Evolutionary conservation across 2,113 vertebrate species (phyloP).

Genomic region (Pangasianodon gigas): DNA sequence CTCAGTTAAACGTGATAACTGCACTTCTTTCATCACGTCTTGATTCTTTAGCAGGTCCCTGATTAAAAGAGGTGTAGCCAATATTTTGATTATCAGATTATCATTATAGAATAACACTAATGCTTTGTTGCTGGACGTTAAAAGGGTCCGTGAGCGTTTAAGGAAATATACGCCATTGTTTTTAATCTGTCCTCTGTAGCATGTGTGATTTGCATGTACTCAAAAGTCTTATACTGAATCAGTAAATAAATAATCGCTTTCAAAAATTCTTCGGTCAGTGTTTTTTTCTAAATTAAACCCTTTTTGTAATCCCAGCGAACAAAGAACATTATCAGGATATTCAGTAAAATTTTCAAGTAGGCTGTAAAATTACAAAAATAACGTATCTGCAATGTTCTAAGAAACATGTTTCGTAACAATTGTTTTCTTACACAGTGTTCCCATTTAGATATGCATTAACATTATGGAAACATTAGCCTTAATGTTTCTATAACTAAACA

Average conservation of each 20-base stretch:
- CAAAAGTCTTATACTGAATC: neutral
- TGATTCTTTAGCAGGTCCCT: neutral
- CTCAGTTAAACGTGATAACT: slow-evolving; percentile 14
- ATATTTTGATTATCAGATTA: neutral
- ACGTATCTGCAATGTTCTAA: neutral
- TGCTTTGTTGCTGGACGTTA: neutral
- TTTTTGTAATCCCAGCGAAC: neutral
- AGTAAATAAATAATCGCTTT: neutral
- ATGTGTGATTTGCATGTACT: neutral
- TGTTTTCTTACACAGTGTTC: neutral
- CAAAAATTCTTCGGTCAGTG: neutral
- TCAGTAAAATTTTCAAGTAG: neutral
- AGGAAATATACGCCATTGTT: neutral
- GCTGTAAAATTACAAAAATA: neutral
- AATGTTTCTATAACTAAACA: neutral
- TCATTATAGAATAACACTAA: neutral
- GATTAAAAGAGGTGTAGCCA: slow-evolving; percentile 3
- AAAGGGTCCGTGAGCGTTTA: neutral
- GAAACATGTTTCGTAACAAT: neutral
- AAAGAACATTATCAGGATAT: neutral
- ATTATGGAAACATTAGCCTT: neutral
- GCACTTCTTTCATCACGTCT: neutral
- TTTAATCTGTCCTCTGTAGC: neutral
- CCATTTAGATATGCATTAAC: neutral
- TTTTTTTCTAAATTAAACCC: neutral